Percentiles rank a stretch among this genome's conserved stretches.
phyloP scores from a whole-genome alignment of 2,113 vertebrate genomes.

The Paralichthys olivaceus region DNA sequence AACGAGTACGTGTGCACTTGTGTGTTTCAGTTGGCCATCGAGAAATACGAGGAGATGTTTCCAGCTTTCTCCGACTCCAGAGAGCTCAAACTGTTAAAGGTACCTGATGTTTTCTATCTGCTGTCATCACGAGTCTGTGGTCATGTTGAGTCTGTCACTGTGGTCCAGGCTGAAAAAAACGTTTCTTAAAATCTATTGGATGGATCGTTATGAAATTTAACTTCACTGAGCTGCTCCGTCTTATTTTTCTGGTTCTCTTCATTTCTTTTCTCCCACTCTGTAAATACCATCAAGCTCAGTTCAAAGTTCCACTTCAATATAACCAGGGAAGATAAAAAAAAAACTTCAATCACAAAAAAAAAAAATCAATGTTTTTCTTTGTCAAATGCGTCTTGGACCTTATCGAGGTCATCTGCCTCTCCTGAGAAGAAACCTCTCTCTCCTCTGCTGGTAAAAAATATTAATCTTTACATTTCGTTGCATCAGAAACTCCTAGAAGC shows the following conservation, averaged over 20 bases:
- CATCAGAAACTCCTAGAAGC: conserved; percentile 96
- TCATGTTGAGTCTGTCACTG: neutral
- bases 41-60: conserved; percentile 95
- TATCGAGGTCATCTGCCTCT: neutral
- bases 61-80: conserved; percentile 92
- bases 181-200: no score
- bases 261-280: no score
- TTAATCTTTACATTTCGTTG: neutral
- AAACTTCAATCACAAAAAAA: no score
- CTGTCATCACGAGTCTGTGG: neutral
- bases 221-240: no score
- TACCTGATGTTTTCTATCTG: conserved; percentile 37
- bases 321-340: no score
- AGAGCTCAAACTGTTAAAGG: conserved; percentile 92
- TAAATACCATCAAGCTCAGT: no score
- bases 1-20: rapidly evolving
- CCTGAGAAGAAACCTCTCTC: neutral
- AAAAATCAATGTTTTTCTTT: no score
- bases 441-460: neutral
- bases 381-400: neutral
- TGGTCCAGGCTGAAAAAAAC: no score
- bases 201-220: no score
- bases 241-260: no score
- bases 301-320: no score
- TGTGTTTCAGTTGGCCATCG: conserved; percentile 86